Evolutionary conservation across 2,113 vertebrate species (phyloP), one percentile per base, ranked within the genome.

Genomic region (Gobiocypris rarus): DNA sequence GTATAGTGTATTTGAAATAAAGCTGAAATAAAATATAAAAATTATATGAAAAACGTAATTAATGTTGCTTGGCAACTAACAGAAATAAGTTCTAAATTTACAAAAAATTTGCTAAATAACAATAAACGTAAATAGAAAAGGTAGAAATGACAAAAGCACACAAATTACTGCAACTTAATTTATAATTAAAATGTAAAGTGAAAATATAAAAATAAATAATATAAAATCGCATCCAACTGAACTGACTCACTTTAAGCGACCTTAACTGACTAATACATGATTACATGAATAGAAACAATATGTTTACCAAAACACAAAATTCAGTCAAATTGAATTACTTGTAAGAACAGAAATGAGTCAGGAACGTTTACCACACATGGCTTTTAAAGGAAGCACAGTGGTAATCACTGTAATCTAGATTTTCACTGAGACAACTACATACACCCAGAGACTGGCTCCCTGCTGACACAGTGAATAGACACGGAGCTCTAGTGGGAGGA

Each of bases 351-450:
- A 67, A 17, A 17, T 31, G 15, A 34, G 38, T 54, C 5, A 54
- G 17, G 70, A 22, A n/a, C 31, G 31, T 50, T 54, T 52, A 48
- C 24, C 17, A n/a, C 24, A 74, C 10, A 28, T 8, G 45, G 48
- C 24, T 52, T 4, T 75, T 31, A 14, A 28, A 75, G 7, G 26
- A 75, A 75, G n/a, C 70, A 41, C 59, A 45, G 43, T 2, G 17
- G 14, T 48, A 65, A 80, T 50, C 43, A 80, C 34, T 61, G 76
- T 63, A 78, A 78, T 78, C 76, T 61, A 56, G 43, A 43, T 65
- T 80, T 80, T 48, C 59, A 65, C 38, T 45, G 58, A 43, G 56
- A 9, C 54, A 58, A 11, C 28, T 58, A 58, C 34, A 79, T 22
- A 79, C 38, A 63, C 15, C 15, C 76, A 63, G 38, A 43, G 38